A percentile compares a stretch with the other conserved stretches of the same genome.
These are phyloP conservation scores for Arrhamphus sclerolepis DNA, from an alignment of 2,797 vertebrate genomes.

Conservation along the genomic window DNA sequence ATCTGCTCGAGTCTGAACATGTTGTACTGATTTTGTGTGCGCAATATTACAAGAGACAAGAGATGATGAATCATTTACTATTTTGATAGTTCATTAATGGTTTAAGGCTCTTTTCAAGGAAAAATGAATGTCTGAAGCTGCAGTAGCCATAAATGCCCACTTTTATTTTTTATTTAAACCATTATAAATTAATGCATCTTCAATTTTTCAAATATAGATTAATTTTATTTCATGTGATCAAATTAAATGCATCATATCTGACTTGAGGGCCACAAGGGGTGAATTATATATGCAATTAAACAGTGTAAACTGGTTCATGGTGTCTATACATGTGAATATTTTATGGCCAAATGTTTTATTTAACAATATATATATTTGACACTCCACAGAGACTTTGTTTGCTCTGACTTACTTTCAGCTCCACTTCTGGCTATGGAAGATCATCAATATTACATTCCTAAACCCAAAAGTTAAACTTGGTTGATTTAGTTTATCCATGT, in stretches of 20 bases:
- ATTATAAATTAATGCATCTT: background rate
- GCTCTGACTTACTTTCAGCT: slow-evolving; percentile 38
- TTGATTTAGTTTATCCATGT: slow-evolving; percentile 41
- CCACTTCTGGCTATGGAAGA: slow-evolving; percentile 50
- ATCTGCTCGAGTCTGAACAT: background rate
- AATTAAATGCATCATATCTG: slow-evolving; percentile 8
- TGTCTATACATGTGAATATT: slow-evolving; percentile 67
- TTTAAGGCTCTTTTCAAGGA: background rate
- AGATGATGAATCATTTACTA: background rate
- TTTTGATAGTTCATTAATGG: background rate
- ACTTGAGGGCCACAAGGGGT: slow-evolving; percentile 1
- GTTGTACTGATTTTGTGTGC: background rate
- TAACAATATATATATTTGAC: slow-evolving; percentile 67
- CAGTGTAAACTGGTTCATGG: slow-evolving; percentile 57
- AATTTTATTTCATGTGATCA: background rate
- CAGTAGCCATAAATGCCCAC: no score
- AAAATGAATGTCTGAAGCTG: background rate
- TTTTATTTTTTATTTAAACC: no score
- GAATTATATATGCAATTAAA: slow-evolving; percentile 56
- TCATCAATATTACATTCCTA: slow-evolving; percentile 72
- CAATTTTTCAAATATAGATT: background rate
- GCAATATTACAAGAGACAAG: background rate
- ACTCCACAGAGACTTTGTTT: slow-evolving; percentile 41
- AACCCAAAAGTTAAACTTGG: slow-evolving; percentile 50
- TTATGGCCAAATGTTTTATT: slow-evolving; percentile 71